Evolutionary conservation across 2,888 invertebrate genomes (phyloP), one percentile per base, ranked within the genome.

Genomic region (Acleris emargana): DNA sequence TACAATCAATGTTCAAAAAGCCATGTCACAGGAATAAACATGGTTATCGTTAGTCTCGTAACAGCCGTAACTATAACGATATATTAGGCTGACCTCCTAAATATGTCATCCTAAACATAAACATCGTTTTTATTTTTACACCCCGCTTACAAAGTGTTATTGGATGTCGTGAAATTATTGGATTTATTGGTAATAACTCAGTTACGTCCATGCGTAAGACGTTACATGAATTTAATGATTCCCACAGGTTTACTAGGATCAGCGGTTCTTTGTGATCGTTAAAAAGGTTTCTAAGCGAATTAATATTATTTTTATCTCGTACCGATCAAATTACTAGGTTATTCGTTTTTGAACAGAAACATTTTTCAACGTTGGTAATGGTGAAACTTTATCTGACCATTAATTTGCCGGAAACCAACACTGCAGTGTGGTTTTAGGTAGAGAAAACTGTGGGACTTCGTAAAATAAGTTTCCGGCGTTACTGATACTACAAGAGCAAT

Each of bases 161-260:
- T 66, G 50, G 64, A 60, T 51, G 60, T 66, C 51, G 51, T 61
- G 61, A 61, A 61, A 66, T 66, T 66, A 66, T 64, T 64, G 60
- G 60, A 64, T 64, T 64, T 64, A 64, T 66, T 49, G 66, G 66
- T 57, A 61, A 52, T 66, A 66, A 66, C 55, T 51, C 43, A 50
- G 59, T 61, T 61, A 57, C 32, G 51, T 61, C 57, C 66, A 52
- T 47, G 60, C 50, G 22, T 55, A 45, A 55, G 61, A 66, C 61
- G 60, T 66, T 61, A 66, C 61, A 66, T 20, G 58, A 58, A 47
- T 61, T 66, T 66, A 61, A 61, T 57, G 66, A 47, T 57, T 66
- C 60, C 32, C 66, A 18, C 61, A 66, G 61, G 66, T 66, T 66
- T 61, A 57, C 61, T 60, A 45, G 47, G 61, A 51, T 51, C 66